phyloP scores from a whole-genome alignment of 2,113 vertebrate genomes.

The Etia nguti region DNA sequence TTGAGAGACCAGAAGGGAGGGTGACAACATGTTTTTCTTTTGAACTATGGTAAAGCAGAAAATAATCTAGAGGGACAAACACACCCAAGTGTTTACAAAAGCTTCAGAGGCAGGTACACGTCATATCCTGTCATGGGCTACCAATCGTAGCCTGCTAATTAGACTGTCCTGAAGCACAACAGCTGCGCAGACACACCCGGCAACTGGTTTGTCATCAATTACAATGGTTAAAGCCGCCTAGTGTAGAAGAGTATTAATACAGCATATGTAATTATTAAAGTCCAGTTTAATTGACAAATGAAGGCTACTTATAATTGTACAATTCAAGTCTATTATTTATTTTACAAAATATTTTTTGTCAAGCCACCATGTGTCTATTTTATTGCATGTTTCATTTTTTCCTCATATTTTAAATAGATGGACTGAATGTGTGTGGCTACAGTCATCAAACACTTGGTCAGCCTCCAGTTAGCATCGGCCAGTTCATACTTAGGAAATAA shows the following conservation, averaged over 20 bases:
- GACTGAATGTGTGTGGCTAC: conserved; percentile 49
- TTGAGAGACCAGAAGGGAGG: background rate
- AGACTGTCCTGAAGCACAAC: conserved; percentile 32
- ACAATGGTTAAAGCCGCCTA: background rate
- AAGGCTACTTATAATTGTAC: background rate
- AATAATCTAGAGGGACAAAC: conserved; percentile 57
- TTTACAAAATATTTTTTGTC: conserved; percentile 12
- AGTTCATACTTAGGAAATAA: conserved; percentile 66
- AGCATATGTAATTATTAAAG: background rate
- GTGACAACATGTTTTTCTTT: conserved; percentile 55
- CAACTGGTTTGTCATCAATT: conserved; percentile 39
- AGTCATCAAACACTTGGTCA: conserved; percentile 62
- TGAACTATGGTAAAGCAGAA: conserved; percentile 44
- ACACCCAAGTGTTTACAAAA: conserved; percentile 66
- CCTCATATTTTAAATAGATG: conserved; percentile 44
- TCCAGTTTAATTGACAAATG: background rate
- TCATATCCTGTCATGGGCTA: conserved; percentile 71
- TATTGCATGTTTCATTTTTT: conserved; percentile 26
- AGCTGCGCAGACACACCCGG: conserved; percentile 48
- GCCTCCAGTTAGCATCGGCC: conserved; percentile 56
- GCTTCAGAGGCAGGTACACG: conserved; percentile 61
- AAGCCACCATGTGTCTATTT: background rate
- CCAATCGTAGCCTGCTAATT: conserved; percentile 56
- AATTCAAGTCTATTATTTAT: conserved; percentile 19
- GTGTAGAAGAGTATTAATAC: background rate